These are phyloP conservation scores for Nibea albiflora DNA, from an alignment of 2,113 vertebrate genomes.

Conservation along the genomic window DNA sequence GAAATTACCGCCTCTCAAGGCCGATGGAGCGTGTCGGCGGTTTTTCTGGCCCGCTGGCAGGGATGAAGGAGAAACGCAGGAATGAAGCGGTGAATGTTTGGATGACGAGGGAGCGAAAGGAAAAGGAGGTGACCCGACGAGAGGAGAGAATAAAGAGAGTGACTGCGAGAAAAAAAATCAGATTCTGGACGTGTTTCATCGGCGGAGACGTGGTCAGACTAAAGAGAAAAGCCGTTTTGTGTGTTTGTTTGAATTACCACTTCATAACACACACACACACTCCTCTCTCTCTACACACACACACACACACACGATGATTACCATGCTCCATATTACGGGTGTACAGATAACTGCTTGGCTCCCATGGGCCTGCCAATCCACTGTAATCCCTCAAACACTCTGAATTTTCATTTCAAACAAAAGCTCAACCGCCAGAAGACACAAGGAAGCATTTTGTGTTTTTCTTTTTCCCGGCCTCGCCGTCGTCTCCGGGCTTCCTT, in stretches of 20 bases:
- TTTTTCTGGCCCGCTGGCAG: slow-evolving; percentile 57
- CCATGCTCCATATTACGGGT: slow-evolving; percentile 78
- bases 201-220: slow-evolving; percentile 24
- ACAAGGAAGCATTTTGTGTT: slow-evolving; percentile 73
- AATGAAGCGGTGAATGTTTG: slow-evolving; percentile 11
- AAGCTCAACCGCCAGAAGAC: slow-evolving; percentile 82
- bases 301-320: slow-evolving; percentile 67
- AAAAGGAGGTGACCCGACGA: slow-evolving; percentile 27
- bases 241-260: slow-evolving; percentile 65
- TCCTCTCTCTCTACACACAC: slow-evolving; percentile 22
- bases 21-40: slow-evolving; percentile 47
- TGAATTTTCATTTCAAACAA: slow-evolving; percentile 87
- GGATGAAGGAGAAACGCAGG: slow-evolving; percentile 53
- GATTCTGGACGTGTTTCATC: slow-evolving; percentile 28
- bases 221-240: slow-evolving; percentile 22
- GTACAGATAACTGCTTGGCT: slow-evolving; percentile 80
- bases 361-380: slow-evolving; percentile 83
- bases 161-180: background rate
- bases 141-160: slow-evolving; percentile 20
- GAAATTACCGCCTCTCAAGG: slow-evolving; percentile 67
- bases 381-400: slow-evolving; percentile 86
- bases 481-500: slow-evolving; percentile 45
- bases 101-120: slow-evolving; percentile 22
- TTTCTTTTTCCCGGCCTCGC: slow-evolving; percentile 20
- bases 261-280: slow-evolving; percentile 55